Percentiles rank a stretch among this genome's conserved stretches.
Conservation (phyloP, 2,797 vertebrate species). For the Yasuhikotakia modesta region DNA sequence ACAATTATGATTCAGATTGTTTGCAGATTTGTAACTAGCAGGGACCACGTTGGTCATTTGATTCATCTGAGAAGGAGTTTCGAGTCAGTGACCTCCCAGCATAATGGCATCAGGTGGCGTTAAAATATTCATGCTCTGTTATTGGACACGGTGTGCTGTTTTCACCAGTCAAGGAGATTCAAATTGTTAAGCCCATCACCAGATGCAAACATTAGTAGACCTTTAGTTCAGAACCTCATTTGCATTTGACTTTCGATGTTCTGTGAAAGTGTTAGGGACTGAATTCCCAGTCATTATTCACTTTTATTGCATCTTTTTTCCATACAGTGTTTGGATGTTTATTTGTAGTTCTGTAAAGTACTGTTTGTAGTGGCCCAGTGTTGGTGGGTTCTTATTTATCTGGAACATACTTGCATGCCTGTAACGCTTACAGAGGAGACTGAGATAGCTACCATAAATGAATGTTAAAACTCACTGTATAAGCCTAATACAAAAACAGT, state of each 20-base stretch:
- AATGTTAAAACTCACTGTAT: too few relatives aligned
- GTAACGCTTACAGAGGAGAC: too few relatives aligned
- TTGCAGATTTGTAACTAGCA: not conserved
- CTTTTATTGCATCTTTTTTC: not conserved
- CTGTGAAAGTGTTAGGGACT: not conserved
- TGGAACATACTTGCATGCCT: too few relatives aligned
- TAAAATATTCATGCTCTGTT: conserved; percentile 74
- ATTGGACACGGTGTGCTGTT: conserved; percentile 54
- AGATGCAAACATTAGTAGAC: not conserved
- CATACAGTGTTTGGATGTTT: too few relatives aligned
- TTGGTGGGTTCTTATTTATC: too few relatives aligned
- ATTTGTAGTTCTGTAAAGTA: too few relatives aligned
- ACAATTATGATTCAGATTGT: not conserved
- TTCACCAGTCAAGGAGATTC: conserved; percentile 20
- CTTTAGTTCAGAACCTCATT: not conserved
- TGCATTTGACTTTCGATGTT: not conserved
- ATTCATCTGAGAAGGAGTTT: conserved; percentile 32
- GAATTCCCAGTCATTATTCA: not conserved
- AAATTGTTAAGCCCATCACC: conserved; percentile 5
- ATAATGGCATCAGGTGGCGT: conserved; percentile 64
- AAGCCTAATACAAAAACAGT: too few relatives aligned
- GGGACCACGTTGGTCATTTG: conserved; percentile 39
- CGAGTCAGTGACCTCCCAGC: conserved; percentile 34
- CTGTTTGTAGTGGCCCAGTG: too few relatives aligned
- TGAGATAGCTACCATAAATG: too few relatives aligned